Percentiles rank a stretch among this genome's conserved stretches.
Conservation (phyloP, 2,888 invertebrate species). For the Drosophila buzzatii region DNA sequence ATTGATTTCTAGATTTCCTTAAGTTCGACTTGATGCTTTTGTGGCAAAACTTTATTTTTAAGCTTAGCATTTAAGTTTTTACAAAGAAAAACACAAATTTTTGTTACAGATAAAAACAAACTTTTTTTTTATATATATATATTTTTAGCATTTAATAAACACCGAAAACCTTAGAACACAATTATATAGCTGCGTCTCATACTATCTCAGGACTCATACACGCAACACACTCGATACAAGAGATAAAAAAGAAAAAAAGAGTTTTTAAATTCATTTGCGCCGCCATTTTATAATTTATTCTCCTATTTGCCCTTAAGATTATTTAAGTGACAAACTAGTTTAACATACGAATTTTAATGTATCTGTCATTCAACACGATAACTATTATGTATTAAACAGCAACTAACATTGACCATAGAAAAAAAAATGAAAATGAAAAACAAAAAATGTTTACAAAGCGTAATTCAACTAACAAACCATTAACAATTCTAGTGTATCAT, state of each 20-base stretch:
- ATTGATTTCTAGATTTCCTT: constrained; percentile 44
- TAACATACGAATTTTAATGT: constrained; percentile 50
- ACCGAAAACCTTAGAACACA: constrained; percentile 15
- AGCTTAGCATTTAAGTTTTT: constrained; percentile 58
- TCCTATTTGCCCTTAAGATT: constrained; percentile 53
- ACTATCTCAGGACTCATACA: constrained; percentile 30
- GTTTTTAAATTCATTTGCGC: constrained; percentile 63
- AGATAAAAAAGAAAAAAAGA: constrained; percentile 9
- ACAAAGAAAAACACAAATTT: constrained; percentile 5
- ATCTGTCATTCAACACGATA: constrained; percentile 43
- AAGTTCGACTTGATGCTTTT: constrained; percentile 45
- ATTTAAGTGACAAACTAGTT: constrained; percentile 60
- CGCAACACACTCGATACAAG: constrained; percentile 14
- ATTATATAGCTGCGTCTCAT: constrained; percentile 28
- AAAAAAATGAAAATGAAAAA: not conserved
- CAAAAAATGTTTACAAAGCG: constrained; percentile 32
- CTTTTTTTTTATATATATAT: constrained; percentile 17
- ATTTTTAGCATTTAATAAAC: constrained; percentile 8
- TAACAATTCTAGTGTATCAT: constrained; percentile 73
- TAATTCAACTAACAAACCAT: constrained; percentile 61
- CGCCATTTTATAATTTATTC: constrained; percentile 65
- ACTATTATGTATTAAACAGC: constrained; percentile 42
- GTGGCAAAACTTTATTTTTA: constrained; percentile 60
- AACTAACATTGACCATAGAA: constrained; percentile 48
- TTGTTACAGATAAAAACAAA: constrained; percentile 3